These are phyloP conservation scores for Amphipyra tragopoginis DNA, from an alignment of 2,888 invertebrate genomes.

Conservation along the genomic window DNA sequence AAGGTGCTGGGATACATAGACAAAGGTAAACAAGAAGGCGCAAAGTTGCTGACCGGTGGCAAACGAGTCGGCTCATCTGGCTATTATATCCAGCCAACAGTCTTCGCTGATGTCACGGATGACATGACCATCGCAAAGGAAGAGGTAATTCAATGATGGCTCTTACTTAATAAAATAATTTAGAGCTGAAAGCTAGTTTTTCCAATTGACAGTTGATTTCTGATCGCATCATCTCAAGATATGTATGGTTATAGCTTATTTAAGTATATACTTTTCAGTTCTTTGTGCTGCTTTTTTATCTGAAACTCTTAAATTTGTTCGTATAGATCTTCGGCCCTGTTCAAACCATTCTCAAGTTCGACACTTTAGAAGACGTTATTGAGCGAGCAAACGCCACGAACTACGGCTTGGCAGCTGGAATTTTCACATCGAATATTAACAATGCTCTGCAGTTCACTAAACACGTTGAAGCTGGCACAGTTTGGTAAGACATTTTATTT, in stretches of 20 bases:
- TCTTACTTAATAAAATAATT: no score
- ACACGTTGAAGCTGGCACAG: constrained; percentile 93
- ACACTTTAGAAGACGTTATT: constrained; percentile 94
- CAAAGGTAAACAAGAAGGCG: constrained; percentile 94
- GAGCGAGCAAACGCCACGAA: constrained; percentile 94
- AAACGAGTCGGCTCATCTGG: constrained; percentile 90
- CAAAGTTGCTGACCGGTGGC: constrained; percentile 94
- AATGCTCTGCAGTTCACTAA: constrained; percentile 93
- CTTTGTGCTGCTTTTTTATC: not conserved
- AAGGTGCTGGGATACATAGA: constrained; percentile 94
- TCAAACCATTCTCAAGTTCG: constrained; percentile 95
- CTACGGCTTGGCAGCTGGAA: constrained; percentile 95
- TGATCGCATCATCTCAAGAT: no score
- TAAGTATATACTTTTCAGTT: no score
- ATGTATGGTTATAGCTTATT: no score
- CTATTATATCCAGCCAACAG: constrained; percentile 94
- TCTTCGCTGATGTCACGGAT: constrained; percentile 93
- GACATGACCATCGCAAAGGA: constrained; percentile 94
- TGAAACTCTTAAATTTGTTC: not conserved
- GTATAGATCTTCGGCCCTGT: constrained; percentile 96
- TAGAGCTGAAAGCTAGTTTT: no score
- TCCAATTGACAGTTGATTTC: no score
- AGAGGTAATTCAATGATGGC: constrained; percentile 87
- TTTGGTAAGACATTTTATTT: constrained; percentile 89
- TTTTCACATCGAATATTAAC: constrained; percentile 94